Percentiles rank a stretch among this genome's conserved stretches.
Evolutionary conservation across 1,140 invertebrate species (phyloP).

Genomic region (Achroia grisella): DNA sequence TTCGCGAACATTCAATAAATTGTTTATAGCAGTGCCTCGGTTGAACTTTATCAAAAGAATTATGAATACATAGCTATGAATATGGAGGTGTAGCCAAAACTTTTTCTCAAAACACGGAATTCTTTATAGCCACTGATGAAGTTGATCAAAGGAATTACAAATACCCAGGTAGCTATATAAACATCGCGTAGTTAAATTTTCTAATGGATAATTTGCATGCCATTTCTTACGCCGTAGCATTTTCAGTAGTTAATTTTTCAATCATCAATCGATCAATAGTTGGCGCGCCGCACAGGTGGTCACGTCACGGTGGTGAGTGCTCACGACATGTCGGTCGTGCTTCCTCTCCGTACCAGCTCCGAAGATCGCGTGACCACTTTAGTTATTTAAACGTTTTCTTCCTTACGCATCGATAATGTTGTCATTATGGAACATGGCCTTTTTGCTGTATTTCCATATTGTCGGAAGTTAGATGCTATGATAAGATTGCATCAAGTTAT

Average conservation of each 20-base stretch:
- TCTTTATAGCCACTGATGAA: too few species aligned
- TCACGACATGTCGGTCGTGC: slow-evolving; percentile 9
- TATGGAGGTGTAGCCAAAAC: too few species aligned
- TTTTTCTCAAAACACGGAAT: too few species aligned
- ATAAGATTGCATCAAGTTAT: too few species aligned
- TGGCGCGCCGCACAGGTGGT: slow-evolving; percentile 8
- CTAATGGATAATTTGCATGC: background rate
- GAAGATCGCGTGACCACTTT: slow-evolving; percentile 27
- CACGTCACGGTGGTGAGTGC: slow-evolving; percentile 11
- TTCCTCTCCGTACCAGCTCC: background rate
- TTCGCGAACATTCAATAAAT: too few species aligned
- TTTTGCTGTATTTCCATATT: background rate
- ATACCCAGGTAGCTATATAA: too few species aligned
- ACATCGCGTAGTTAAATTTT: too few species aligned
- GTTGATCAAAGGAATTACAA: too few species aligned
- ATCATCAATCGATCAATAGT: slow-evolving; percentile 18
- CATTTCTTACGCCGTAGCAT: slow-evolving; percentile 1
- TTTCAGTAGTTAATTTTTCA: slow-evolving; percentile 3
- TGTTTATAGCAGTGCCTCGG: too few species aligned
- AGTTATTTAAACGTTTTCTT: slow-evolving; percentile 28
- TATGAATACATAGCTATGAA: too few species aligned
- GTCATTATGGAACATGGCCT: slow-evolving; percentile 1
- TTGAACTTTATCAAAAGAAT: too few species aligned
- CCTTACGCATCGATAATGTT: slow-evolving; percentile 9
- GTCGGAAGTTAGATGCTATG: too few species aligned